Percentiles rank a stretch among this genome's conserved stretches.
These are phyloP conservation scores for Chymomyza procnemis DNA, from an alignment of 2,888 invertebrate species.

Conservation along the genomic window DNA sequence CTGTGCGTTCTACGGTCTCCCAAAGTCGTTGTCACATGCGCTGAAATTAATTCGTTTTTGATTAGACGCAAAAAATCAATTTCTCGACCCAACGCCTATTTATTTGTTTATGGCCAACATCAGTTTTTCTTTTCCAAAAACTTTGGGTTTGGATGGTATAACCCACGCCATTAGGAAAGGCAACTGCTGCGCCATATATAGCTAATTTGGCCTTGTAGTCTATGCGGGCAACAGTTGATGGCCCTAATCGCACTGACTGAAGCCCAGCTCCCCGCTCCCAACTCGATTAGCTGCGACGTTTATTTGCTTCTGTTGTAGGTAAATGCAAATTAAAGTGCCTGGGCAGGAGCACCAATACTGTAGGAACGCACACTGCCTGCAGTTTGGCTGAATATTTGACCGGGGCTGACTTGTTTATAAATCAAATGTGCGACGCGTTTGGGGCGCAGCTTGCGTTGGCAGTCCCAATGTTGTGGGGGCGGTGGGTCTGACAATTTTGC, in stretches of 20 bases:
- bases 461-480: constrained; percentile 20
- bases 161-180: constrained; percentile 12
- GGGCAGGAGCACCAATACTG: neutral
- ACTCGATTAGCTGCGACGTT: constrained; percentile 62
- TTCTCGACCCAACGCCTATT: constrained; percentile 56
- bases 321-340: constrained; percentile 66
- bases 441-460: constrained; percentile 65
- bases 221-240: constrained; percentile 63
- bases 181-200: constrained; percentile 67
- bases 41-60: constrained; percentile 71
- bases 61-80: constrained; percentile 73
- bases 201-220: constrained; percentile 60
- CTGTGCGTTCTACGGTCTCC: constrained; percentile 13
- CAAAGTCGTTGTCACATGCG: constrained; percentile 63
- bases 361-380: neutral
- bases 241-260: neutral
- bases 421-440: constrained; percentile 49
- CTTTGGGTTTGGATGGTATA: neutral
- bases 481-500: constrained; percentile 3
- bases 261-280: neutral
- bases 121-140: constrained; percentile 49
- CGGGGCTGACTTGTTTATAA: constrained; percentile 54
- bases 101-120: constrained; percentile 68
- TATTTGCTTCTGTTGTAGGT: constrained; percentile 70
- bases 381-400: neutral